These are phyloP conservation scores for Mastomys natalensis DNA, from an alignment of 2,113 vertebrate genomes.

Conservation along the genomic window DNA sequence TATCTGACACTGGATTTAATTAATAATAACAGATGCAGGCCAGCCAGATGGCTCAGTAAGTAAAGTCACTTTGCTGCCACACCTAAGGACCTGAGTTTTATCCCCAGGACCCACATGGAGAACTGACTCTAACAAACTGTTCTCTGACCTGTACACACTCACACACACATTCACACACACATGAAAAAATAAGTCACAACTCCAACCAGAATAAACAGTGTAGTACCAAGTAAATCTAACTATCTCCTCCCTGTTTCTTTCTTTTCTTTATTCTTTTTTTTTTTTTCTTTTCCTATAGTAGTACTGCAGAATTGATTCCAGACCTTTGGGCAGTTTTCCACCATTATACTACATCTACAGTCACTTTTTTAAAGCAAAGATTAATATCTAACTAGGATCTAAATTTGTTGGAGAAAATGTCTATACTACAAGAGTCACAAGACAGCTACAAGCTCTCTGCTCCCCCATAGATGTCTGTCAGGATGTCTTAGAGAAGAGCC, in stretches of 20 bases:
- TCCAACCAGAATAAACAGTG: background rate
- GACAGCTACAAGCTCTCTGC: background rate
- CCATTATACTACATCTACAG: background rate
- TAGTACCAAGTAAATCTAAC: background rate
- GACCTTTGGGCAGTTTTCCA: background rate
- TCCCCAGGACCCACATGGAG: background rate
- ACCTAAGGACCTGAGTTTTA: background rate
- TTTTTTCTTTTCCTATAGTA: background rate
- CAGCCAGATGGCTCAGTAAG: background rate
- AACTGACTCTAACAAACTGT: background rate
- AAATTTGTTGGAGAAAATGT: background rate
- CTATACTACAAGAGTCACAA: background rate
- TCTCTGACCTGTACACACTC: background rate
- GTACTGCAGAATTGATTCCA: background rate
- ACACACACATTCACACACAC: background rate
- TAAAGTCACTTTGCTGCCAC: background rate
- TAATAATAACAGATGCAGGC: background rate
- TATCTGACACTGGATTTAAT: background rate
- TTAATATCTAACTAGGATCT: background rate
- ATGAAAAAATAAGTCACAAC: background rate
- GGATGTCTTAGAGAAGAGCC: background rate
- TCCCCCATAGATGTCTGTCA: background rate
- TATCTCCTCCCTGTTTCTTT: background rate
- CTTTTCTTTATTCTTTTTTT: too few relatives aligned
- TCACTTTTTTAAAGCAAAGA: background rate